These are phyloP conservation scores for Drosophila cognata DNA, from an alignment of 2,888 invertebrate species.

Conservation along the genomic window DNA sequence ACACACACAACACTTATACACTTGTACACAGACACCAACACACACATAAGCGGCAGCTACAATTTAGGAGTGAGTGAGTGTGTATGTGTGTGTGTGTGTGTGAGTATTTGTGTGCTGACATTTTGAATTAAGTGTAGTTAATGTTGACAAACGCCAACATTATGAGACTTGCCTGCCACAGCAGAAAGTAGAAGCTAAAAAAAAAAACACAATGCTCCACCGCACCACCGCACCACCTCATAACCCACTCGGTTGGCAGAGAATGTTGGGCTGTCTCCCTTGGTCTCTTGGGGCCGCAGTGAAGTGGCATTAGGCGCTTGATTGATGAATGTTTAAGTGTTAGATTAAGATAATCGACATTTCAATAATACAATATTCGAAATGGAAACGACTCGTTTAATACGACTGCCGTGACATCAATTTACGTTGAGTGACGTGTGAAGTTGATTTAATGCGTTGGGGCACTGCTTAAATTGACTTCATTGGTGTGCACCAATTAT, in stretches of 20 bases:
- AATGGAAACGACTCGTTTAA: conserved; percentile 35
- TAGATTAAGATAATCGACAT: conserved; percentile 80
- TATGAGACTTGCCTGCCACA: conserved; percentile 51
- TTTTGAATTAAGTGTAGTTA: conserved; percentile 82
- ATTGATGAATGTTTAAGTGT: conserved; percentile 75
- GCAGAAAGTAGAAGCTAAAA: conserved; percentile 10
- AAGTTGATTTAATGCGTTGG: conserved; percentile 37
- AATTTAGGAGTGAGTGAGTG: conserved; percentile 35
- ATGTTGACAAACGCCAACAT: conserved; percentile 79
- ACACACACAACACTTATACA: not conserved
- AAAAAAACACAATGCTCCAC: conserved; percentile 25
- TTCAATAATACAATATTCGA: conserved; percentile 69
- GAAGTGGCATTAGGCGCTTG: conserved; percentile 74
- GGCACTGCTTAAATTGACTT: conserved; percentile 16
- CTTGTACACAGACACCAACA: not conserved
- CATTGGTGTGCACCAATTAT: not conserved
- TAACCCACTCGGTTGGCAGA: conserved; percentile 47
- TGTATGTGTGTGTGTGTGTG: conserved; percentile 13
- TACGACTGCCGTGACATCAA: conserved; percentile 30
- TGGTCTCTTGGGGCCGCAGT: conserved; percentile 38
- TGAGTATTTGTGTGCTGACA: conserved; percentile 57
- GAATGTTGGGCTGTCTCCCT: conserved; percentile 8
- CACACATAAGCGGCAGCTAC: conserved; percentile 5
- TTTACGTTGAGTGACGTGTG: conserved; percentile 51
- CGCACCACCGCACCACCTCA: not conserved